Evolutionary conservation across 2,888 invertebrate species (phyloP), one percentile per base, ranked within the genome.

Genomic region (Lymantria dispar): DNA sequence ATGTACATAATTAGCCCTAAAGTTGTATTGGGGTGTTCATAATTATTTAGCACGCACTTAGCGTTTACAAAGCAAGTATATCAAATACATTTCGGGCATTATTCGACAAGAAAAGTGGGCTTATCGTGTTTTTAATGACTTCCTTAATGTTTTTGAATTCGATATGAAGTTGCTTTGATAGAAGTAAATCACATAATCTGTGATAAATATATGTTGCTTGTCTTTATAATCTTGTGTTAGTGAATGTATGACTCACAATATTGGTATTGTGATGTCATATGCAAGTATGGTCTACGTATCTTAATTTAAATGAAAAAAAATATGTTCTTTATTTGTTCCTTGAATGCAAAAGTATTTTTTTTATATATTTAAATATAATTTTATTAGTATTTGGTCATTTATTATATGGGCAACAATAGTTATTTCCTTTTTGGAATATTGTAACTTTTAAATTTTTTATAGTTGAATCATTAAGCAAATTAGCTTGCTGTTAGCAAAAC

Each of bases 251-350:
- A 88, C 62, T 89, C 90, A 90, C 73, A 68, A 68, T 74, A 64
- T 75, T 78, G 73, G 74, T 74, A 80, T 78, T 86, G 83, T 89
- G 87, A 83, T 86, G 85, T 86, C 86, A 87, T 84, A 64, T 76
- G 76, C 72, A 80, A 80, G 74, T 22, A 22, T 3, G 22, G 5
- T 22, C 22, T 22, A 5, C 22, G 22, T 22, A 22, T 22, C 22
- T 22, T 22, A 5, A 22, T 22, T 22, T 22, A 22, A 22, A 22
- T 22, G 2, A 3, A 3, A 22, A n/a, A 3, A 22, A 22, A 22
- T 22, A 22, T 22, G 22, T 5, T 22, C 2, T 22, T 2, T 22
- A 22, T 22, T 22, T 22, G 22, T 22, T 22, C 22, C 22, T 22
- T 22, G 22, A 22, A 22, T 22, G 5, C 5, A 22, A 2, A 22